phyloP scores from a whole-genome alignment of 2,888 invertebrate species.

The Acronicta alni region DNA sequence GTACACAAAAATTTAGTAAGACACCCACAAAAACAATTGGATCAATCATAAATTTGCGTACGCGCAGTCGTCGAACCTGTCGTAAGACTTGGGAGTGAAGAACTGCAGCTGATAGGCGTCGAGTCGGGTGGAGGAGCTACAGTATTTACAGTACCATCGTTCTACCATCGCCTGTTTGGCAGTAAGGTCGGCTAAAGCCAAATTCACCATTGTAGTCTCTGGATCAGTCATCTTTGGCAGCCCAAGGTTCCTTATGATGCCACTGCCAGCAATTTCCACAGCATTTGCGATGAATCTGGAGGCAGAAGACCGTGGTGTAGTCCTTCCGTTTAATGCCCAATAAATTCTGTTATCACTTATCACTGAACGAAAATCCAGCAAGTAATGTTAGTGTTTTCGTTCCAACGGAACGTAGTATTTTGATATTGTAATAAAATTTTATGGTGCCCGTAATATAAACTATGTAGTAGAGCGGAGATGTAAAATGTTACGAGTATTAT shows the following conservation, averaged over 20 bases:
- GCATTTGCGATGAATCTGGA: constrained; percentile 80
- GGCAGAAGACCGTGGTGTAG: constrained; percentile 68
- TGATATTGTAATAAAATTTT: constrained; percentile 55
- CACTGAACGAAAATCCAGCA: constrained; percentile 28
- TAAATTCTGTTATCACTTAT: constrained; percentile 23
- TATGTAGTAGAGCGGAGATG: constrained; percentile 30
- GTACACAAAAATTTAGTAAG: constrained; percentile 16
- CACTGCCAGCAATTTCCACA: constrained; percentile 82
- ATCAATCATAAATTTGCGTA: constrained; percentile 66
- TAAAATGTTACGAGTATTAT: constrained; percentile 41
- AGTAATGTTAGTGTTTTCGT: constrained; percentile 39
- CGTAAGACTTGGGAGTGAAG: constrained; percentile 62
- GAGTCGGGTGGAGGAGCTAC: constrained; percentile 63
- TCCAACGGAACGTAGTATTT: constrained; percentile 33
- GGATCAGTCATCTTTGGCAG: constrained; percentile 81
- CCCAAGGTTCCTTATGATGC: constrained; percentile 83
- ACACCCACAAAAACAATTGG: constrained; percentile 35
- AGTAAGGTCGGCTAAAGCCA: constrained; percentile 74
- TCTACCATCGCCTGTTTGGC: constrained; percentile 62
- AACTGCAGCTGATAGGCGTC: constrained; percentile 69
- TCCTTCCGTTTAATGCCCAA: constrained; percentile 36
- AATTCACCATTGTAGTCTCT: constrained; percentile 78
- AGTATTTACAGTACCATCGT: constrained; percentile 75
- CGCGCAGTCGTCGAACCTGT: constrained; percentile 76
- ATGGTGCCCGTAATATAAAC: constrained; percentile 41